Evolutionary conservation across 2,888 invertebrate species (phyloP), one percentile per base, ranked within the genome.

Genomic region (Halocaridina rubra): DNA sequence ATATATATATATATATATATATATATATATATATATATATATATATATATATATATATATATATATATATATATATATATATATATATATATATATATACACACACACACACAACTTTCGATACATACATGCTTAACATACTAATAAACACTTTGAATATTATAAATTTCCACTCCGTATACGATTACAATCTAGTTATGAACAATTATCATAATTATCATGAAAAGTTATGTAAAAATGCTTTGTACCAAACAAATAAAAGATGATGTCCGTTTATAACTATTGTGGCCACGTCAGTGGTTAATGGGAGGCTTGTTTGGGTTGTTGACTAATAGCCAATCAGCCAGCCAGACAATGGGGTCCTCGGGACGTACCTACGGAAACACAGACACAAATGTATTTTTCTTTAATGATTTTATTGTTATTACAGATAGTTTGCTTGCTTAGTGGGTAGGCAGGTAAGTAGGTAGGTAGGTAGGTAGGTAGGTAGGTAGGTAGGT

Each of bases 321-420:
- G 91, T 96, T 96, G 90, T 96, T 94, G 61, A 92, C 91, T 5
- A 94, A 91, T 59, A 97, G 91, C 93, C 95, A 94, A 88, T 96
- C 94, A 0, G 95, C 96, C 61, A 97, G 91, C 94, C 95, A 96
- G 32, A 94, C 90, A 57, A 96, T 91, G 0, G 96, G 96, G 90
- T 96, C 95, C 0, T 92, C 91, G 0, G 96, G 96, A 88, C 94
- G 94, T 89, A 93, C 92, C 91, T 93, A n/a, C n/a, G n/a, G n/a
- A n/a, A n/a, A n/a, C n/a, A n/a, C n/a, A n/a, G n/a, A n/a, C n/a
- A n/a, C n/a, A n/a, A n/a, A n/a, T n/a, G n/a, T n/a, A n/a, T n/a
- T n/a, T n/a, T n/a, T n/a, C n/a, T n/a, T n/a, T n/a, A n/a, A n/a
- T n/a, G n/a, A n/a, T n/a, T n/a, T n/a, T n/a, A n/a, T n/a, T n/a